Base-by-base conservation (phyloP, 2,888 invertebrate genomes). In the Sipha maydis region DNA sequence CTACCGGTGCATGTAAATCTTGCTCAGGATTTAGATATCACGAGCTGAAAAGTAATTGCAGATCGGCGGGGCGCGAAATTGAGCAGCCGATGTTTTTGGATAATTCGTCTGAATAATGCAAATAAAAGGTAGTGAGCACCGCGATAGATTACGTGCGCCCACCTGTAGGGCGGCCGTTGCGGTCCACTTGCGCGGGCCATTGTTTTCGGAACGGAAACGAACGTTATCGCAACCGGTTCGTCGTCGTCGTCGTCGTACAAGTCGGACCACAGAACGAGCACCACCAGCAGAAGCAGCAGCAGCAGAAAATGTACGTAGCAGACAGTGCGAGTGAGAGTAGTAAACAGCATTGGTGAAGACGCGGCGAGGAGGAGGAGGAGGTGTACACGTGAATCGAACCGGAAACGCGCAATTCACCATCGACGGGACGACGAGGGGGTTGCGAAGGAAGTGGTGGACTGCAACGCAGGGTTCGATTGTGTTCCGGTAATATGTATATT, bases 121-220 rank as follows among this genome's bases (percentile, higher is more conserved):
- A 88, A 82, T 82, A 80, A 28, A 25, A 3, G 38, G 19, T 17
- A 0, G 34, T 61, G 4, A 3, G n/a, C 54, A 25, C 38, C 2
- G 34, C 21, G 34, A 2, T 34, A 34, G 34, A 34, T 34, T 41
- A 41, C 41, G 14, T 25, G 11, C 69, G 41, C 9, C 82, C 76
- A 17, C n/a, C 48, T 14, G 7, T 67, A n/a, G 21, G 61, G 25
- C 80, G 38, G 79, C 80, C 67, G 75, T 80, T 67, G 8, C 88
- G 88, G 80, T 88, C 82, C 88, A 82, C 88, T 82, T 41, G 88
- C 31, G 48, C 61, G 34, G 88, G 25, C 88, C 88, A 88, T 88
- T 88, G 88, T 88, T 82, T 88, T 82, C 88, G 88, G 25, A 82
- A 88, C 88, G 88, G 88, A 88, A 88, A 82, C 88, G 75, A 88